These are phyloP conservation scores for Hypsibius dujardini DNA, from an alignment of 1,140 invertebrate species.

Conservation along the genomic window DNA sequence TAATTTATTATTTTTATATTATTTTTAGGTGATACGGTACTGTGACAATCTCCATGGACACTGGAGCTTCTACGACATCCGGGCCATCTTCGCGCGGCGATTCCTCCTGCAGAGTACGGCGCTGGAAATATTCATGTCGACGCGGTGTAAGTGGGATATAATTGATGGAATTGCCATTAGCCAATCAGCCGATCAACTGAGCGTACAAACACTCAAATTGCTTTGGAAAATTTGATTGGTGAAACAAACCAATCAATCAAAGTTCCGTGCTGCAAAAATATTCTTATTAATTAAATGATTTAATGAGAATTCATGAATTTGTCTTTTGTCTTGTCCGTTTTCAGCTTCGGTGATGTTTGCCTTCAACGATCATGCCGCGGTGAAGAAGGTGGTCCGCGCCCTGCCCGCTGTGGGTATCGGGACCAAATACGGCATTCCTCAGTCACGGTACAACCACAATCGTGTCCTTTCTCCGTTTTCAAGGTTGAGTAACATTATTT, in stretches of 20 bases:
- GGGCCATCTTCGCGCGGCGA: conserved; percentile 88
- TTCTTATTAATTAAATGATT: too few relatives aligned
- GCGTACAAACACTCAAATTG: too few relatives aligned
- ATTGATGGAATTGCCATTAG: too few relatives aligned
- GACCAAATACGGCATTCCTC: conserved; percentile 95
- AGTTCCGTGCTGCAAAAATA: too few relatives aligned
- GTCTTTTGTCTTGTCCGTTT: too few relatives aligned
- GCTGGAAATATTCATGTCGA: conserved; percentile 93
- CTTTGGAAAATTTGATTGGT: too few relatives aligned
- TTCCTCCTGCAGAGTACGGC: conserved; percentile 91
- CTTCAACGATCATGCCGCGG: conserved; percentile 82
- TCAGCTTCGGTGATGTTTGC: conserved; percentile 94
- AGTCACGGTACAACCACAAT: conserved; percentile 85
- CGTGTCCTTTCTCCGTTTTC: too few relatives aligned
- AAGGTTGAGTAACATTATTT: too few relatives aligned
- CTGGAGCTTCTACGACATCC: conserved; percentile 97
- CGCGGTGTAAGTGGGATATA: conserved; percentile 87
- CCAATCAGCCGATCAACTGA: too few relatives aligned
- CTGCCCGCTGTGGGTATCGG: conserved; percentile 93
- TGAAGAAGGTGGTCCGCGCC: conserved; percentile 95
- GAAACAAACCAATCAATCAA: too few relatives aligned
- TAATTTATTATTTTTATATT: too few relatives aligned
- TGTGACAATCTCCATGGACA: conserved; percentile 60
- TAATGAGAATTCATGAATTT: too few relatives aligned
- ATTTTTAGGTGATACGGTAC: conserved; percentile 11